Conservation (phyloP, 2,888 invertebrate genomes). For the Cryptocheilus praepositus region DNA sequence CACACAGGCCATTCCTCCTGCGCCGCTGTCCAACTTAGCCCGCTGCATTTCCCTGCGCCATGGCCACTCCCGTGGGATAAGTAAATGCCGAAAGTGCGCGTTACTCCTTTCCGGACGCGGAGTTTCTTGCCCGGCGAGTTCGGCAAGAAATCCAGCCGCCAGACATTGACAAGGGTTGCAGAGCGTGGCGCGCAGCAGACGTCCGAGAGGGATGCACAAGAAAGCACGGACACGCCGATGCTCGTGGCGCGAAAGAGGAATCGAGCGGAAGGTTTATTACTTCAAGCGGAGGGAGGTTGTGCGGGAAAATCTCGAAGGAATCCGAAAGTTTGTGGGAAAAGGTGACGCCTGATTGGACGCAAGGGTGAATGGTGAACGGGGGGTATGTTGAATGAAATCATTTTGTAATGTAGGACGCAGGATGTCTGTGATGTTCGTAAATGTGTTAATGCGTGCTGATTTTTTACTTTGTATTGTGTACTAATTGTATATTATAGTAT, state of each 20-base stretch:
- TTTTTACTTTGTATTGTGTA: too few species aligned
- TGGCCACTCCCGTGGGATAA: slow-evolving; percentile 46
- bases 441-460: too few species aligned
- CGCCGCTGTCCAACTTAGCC: too few species aligned
- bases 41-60: slow-evolving; percentile 3
- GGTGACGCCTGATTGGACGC: too few species aligned
- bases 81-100: slow-evolving; percentile 51
- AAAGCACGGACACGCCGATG: slow-evolving; percentile 33
- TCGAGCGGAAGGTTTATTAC: slow-evolving; percentile 39
- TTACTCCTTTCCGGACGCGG: slow-evolving; percentile 50
- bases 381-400: too few species aligned
- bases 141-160: slow-evolving; percentile 62
- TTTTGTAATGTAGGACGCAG: too few species aligned
- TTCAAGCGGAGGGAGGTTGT: not conserved
- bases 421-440: too few species aligned
- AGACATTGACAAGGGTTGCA: slow-evolving; percentile 57
- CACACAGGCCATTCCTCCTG: too few species aligned
- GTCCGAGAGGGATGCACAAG: slow-evolving; percentile 26
- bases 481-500: too few species aligned
- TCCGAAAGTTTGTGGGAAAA: too few species aligned
- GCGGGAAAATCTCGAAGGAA: too few species aligned
- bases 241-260: slow-evolving; percentile 43
- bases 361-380: too few species aligned
- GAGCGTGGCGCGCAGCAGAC: slow-evolving; percentile 14
- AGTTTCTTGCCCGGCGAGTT: slow-evolving; percentile 57